A percentile compares a stretch with the other conserved stretches of the same genome.
Conservation (phyloP, 2,888 invertebrate genomes). For the Anthrax anthrax region DNA sequence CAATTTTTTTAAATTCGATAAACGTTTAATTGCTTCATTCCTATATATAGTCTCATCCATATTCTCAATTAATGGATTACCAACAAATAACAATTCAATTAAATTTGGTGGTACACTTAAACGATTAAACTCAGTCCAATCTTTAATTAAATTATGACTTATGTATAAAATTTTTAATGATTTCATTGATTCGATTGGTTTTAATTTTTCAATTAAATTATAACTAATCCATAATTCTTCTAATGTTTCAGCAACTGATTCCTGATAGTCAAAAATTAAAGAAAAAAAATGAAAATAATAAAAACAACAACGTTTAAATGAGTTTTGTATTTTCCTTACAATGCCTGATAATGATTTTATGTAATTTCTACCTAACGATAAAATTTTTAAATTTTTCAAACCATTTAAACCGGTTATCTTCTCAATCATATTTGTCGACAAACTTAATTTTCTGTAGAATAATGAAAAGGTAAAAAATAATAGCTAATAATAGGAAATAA, state of each 20-base stretch:
- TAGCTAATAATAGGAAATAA: conserved; percentile 11
- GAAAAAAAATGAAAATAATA: not conserved
- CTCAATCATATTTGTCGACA: conserved; percentile 90
- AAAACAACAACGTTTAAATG: not conserved
- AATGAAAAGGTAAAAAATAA: not conserved
- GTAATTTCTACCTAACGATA: conserved; percentile 78
- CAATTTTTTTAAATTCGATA: conserved; percentile 64
- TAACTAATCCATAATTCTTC: conserved; percentile 93
- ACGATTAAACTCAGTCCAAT: conserved; percentile 78
- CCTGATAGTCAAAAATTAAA: conserved; percentile 36
- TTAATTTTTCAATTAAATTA: conserved; percentile 82
- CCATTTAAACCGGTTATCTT: conserved; percentile 73
- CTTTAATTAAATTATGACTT: conserved; percentile 74
- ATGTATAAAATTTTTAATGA: conserved; percentile 70
- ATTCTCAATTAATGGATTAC: conserved; percentile 62
- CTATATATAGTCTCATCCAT: conserved; percentile 58
- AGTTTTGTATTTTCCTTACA: conserved; percentile 31
- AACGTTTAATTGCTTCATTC: conserved; percentile 50
- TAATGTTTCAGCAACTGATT: conserved; percentile 70
- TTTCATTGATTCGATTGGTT: conserved; percentile 68
- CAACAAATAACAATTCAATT: conserved; percentile 68
- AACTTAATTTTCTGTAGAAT: conserved; percentile 55
- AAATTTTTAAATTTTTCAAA: conserved; percentile 66
- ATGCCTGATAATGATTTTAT: conserved; percentile 82
- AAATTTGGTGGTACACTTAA: conserved; percentile 55